Conservation (phyloP, 2,888 invertebrate species). For the Sinotaia quadrata region DNA sequence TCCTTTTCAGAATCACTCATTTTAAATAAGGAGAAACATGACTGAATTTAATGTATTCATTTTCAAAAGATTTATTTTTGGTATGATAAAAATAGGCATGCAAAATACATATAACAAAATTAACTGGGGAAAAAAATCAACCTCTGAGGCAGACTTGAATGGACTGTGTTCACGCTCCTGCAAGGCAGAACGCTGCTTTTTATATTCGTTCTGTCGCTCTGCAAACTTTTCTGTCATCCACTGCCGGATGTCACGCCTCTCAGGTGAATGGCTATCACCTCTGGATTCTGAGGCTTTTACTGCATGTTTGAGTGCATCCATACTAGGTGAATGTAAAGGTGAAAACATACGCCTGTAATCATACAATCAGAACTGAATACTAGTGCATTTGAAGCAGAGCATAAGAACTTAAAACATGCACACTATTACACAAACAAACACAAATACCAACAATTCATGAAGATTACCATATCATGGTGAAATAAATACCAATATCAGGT, state of each 20-base stretch:
- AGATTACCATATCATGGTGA: no score
- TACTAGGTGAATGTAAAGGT: no score
- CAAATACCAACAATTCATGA: no score
- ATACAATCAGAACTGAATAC: no score
- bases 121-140: not conserved
- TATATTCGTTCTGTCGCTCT: slow-evolving; percentile 57
- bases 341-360: no score
- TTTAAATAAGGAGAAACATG: no score
- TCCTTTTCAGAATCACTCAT: not conserved
- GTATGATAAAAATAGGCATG: not conserved
- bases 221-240: slow-evolving; percentile 63
- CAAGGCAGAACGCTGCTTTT: slow-evolving; percentile 47
- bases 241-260: slow-evolving; percentile 51
- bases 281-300: slow-evolving; percentile 15
- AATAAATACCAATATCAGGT: no score
- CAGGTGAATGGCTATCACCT: slow-evolving; percentile 19
- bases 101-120: not conserved
- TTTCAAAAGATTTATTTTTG: no score
- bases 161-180: slow-evolving; percentile 60
- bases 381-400: no score
- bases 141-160: slow-evolving; percentile 44
- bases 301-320: slow-evolving; percentile 51
- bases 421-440: no score
- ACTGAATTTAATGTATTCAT: no score
- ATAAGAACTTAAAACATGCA: no score